Evolutionary conservation across 2,888 invertebrate species (phyloP).

Genomic region (Margaritifera margaritifera): DNA sequence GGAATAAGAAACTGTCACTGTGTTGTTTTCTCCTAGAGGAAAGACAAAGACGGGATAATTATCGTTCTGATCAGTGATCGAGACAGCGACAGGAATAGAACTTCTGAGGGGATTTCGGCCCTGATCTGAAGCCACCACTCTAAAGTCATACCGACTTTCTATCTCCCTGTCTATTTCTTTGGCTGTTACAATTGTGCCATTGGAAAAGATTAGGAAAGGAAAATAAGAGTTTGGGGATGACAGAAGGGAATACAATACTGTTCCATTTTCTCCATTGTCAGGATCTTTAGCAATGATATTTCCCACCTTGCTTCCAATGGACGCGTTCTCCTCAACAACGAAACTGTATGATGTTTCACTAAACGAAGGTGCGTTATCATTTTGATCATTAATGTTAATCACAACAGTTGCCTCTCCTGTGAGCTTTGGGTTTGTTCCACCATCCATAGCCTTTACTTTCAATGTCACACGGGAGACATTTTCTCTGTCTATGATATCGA

Average conservation of each 20-base stretch:
- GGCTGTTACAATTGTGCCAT: slow-evolving; percentile 33
- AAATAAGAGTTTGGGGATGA: slow-evolving; percentile 6
- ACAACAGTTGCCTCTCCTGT: slow-evolving; percentile 87
- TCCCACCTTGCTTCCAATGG: slow-evolving; percentile 58
- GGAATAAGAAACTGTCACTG: slow-evolving; percentile 39
- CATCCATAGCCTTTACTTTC: slow-evolving; percentile 76
- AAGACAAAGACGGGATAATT: slow-evolving; percentile 41
- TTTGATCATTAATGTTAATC: slow-evolving; percentile 86
- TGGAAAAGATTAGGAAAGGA: slow-evolving; percentile 33
- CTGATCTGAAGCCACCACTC: slow-evolving; percentile 34
- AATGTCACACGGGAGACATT: slow-evolving; percentile 15
- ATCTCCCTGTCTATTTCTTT: slow-evolving; percentile 38
- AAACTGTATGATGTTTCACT: slow-evolving; percentile 88
- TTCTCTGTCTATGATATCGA: slow-evolving; percentile 38
- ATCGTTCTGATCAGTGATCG: slow-evolving; percentile 44
- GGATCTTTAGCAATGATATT: slow-evolving; percentile 64
- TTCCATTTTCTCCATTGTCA: slow-evolving; percentile 26
- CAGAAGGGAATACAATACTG: slow-evolving; percentile 15
- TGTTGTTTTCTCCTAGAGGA: slow-evolving; percentile 43
- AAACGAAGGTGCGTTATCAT: slow-evolving; percentile 94
- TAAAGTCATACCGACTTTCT: slow-evolving; percentile 28
- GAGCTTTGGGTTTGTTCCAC: slow-evolving; percentile 89
- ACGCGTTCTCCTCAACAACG: slow-evolving; percentile 74
- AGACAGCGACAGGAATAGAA: slow-evolving; percentile 33
- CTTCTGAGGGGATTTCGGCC: slow-evolving; percentile 32